phyloP scores from a whole-genome alignment of 2,113 vertebrate genomes.

The Peromyscus leucopus region DNA sequence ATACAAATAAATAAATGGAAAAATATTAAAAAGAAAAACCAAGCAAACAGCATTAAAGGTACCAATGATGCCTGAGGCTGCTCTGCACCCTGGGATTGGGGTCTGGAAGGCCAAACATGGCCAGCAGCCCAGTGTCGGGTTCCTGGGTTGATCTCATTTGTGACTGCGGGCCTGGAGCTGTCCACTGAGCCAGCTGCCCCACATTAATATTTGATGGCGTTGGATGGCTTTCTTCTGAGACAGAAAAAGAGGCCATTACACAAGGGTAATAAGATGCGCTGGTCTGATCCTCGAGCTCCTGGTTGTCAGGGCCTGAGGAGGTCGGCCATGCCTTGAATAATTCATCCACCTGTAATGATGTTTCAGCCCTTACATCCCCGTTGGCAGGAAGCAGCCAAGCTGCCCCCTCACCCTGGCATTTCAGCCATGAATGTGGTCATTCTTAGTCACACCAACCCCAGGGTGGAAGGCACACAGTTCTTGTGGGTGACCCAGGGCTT shows the following conservation, averaged over 20 bases:
- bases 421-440: background rate
- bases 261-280: slow-evolving; percentile 32
- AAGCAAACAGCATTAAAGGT: background rate
- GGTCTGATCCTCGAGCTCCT: background rate
- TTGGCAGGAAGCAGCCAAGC: background rate
- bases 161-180: background rate
- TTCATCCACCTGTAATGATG: slow-evolving; percentile 63
- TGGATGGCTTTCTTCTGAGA: slow-evolving; percentile 48
- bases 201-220: slow-evolving; percentile 69
- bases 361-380: background rate
- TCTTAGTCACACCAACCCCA: background rate
- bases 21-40: background rate
- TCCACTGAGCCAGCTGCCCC: background rate
- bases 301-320: slow-evolving; percentile 36
- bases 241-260: slow-evolving; percentile 61
- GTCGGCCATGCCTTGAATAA: slow-evolving; percentile 52
- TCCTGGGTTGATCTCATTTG: background rate
- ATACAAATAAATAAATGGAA: background rate
- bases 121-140: accelerated
- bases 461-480: accelerated
- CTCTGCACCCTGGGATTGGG: background rate
- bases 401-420: background rate
- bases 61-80: background rate
- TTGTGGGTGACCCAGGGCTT: background rate
- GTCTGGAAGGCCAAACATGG: background rate